Evolutionary conservation across 1,140 invertebrate species (phyloP).

Genomic region (Colletes gigas): DNA sequence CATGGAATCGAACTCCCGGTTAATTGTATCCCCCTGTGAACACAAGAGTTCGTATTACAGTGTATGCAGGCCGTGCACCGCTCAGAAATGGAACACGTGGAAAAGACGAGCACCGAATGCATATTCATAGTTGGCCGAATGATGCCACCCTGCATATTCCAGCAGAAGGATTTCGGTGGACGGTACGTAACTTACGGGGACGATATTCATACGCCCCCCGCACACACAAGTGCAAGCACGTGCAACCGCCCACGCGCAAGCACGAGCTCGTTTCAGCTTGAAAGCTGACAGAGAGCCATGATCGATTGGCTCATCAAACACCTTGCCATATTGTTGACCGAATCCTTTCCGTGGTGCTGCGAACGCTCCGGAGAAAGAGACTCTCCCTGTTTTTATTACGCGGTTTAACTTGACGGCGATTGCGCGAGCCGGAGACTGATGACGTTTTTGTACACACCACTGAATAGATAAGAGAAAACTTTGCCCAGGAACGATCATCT

Average conservation of each 20-base stretch:
- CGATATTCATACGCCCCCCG: not conserved
- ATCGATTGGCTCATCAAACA: slow-evolving; percentile 67
- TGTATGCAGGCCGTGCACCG: not conserved
- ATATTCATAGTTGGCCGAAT: slow-evolving; percentile 15
- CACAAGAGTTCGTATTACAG: not conserved
- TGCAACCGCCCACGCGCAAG: slow-evolving; percentile 5
- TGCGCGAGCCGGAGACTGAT: slow-evolving; percentile 56
- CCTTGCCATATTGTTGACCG: slow-evolving; percentile 64
- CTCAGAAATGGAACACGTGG: not conserved
- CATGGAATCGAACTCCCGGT: not conserved
- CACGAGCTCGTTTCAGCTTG: slow-evolving; percentile 32
- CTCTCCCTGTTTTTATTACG: slow-evolving; percentile 60
- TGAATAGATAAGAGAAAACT: not conserved
- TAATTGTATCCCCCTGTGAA: not conserved
- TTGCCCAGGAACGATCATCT: not conserved
- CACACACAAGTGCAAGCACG: not conserved
- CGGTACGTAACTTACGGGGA: not conserved
- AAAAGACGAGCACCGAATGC: slow-evolving; percentile 13
- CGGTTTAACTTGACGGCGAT: slow-evolving; percentile 64
- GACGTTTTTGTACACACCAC: slow-evolving; percentile 51
- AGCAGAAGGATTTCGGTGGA: not conserved
- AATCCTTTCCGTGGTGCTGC: slow-evolving; percentile 41
- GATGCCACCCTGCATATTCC: not conserved
- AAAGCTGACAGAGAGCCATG: slow-evolving; percentile 53
- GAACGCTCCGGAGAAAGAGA: not conserved